These are phyloP conservation scores for Sesia apiformis DNA, from an alignment of 2,888 invertebrate species.

Conservation along the genomic window DNA sequence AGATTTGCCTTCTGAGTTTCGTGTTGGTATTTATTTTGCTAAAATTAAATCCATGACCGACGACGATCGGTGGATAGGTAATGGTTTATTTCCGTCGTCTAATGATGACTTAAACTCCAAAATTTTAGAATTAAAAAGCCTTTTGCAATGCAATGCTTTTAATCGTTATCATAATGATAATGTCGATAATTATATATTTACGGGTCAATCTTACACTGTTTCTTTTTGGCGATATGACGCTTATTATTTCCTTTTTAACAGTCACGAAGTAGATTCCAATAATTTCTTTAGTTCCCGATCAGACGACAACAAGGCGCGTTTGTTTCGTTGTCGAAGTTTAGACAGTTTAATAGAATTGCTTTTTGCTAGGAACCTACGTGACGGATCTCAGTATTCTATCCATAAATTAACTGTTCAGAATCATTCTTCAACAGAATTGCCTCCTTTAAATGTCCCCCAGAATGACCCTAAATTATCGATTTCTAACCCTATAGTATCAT, in stretches of 20 bases:
- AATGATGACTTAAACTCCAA: neutral
- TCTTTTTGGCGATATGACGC: neutral
- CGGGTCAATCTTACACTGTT: neutral
- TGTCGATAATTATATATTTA: neutral
- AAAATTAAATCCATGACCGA: neutral
- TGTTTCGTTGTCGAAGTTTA: neutral
- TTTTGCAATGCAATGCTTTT: neutral
- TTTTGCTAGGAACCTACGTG: neutral
- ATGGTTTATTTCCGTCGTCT: neutral
- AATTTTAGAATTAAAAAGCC: neutral
- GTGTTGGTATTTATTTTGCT: neutral
- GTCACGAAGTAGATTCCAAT: neutral
- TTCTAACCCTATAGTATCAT: too few species aligned
- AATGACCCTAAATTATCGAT: too few species aligned
- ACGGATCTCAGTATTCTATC: neutral
- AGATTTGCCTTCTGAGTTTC: neutral
- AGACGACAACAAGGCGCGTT: neutral
- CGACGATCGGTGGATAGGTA: neutral
- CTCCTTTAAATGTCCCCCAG: too few species aligned
- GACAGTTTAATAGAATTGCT: neutral
- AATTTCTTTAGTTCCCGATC: neutral
- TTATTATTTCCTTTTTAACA: neutral
- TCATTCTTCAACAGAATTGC: too few species aligned
- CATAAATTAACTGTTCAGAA: neutral
- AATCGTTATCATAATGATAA: neutral